phyloP scores from a whole-genome alignment of 2,797 vertebrate genomes.

The Sciurus carolinensis region DNA sequence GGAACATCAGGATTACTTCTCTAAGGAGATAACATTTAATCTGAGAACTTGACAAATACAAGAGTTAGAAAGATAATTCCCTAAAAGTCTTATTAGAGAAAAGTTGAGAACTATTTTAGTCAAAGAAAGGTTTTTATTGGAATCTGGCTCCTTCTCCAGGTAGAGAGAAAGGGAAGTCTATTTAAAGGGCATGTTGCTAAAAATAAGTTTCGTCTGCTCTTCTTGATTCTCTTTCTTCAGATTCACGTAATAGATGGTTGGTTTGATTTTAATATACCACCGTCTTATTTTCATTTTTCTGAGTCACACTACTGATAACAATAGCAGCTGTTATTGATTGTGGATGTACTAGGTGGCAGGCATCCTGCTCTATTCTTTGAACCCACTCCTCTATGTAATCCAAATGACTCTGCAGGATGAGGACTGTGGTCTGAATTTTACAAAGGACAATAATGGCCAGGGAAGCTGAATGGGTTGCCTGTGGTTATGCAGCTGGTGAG shows the following conservation, averaged over 20 bases:
- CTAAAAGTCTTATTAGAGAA: background rate
- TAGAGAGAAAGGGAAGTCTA: background rate
- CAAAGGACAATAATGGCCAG: background rate
- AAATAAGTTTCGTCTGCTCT: slow-evolving; percentile 30
- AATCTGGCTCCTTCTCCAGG: background rate
- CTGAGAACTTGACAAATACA: background rate
- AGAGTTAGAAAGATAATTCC: background rate
- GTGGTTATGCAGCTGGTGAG: accelerated
- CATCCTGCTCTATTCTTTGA: background rate
- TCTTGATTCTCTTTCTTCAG: slow-evolving; percentile 6
- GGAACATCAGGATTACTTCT: background rate
- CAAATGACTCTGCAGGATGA: background rate
- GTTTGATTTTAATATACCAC: slow-evolving; percentile 61
- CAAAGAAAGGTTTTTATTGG: slow-evolving; percentile 22
- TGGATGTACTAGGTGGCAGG: background rate
- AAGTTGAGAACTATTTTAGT: slow-evolving; percentile 46
- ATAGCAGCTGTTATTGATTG: background rate
- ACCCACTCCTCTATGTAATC: too few relatives aligned
- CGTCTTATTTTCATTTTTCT: background rate
- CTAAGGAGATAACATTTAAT: slow-evolving; percentile 35
- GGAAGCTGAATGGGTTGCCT: background rate
- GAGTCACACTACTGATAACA: background rate
- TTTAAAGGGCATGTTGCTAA: slow-evolving; percentile 59
- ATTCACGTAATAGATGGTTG: background rate
- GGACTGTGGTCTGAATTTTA: background rate